Percentiles rank a stretch among this genome's conserved stretches.
These are phyloP conservation scores for Gonatopus flavifemur DNA, from an alignment of 1,140 invertebrate genomes.

Conservation along the genomic window DNA sequence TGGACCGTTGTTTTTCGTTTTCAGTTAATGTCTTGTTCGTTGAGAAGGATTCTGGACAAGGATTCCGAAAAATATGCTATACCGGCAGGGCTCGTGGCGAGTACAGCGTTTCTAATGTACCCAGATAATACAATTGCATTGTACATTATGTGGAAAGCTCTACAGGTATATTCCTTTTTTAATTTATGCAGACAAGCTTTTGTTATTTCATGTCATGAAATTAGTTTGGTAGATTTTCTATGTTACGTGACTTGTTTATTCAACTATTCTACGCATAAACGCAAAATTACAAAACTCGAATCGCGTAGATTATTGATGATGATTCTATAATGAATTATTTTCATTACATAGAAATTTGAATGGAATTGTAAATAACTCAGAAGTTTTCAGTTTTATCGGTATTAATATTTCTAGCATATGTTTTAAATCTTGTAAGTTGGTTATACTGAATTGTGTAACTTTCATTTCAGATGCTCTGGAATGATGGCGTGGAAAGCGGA, in stretches of 20 bases:
- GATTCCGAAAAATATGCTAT: slow-evolving; percentile 65
- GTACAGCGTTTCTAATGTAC: slow-evolving; percentile 65
- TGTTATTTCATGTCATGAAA: slow-evolving; percentile 1
- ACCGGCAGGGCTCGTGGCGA: slow-evolving; percentile 67
- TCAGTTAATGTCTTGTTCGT: slow-evolving; percentile 63
- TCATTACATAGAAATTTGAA: neutral
- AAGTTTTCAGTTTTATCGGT: no score
- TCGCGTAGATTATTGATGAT: neutral
- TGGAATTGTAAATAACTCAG: no score
- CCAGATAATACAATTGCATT: slow-evolving; percentile 69
- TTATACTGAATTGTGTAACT: no score
- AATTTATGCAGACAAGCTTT: slow-evolving; percentile 12
- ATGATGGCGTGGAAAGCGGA: slow-evolving; percentile 61
- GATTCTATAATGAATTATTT: neutral
- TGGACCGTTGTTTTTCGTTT: slow-evolving; percentile 9
- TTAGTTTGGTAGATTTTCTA: no score
- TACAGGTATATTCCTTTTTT: slow-evolving; percentile 61
- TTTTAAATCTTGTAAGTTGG: no score
- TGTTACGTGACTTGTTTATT: no score
- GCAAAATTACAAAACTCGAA: neutral
- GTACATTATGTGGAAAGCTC: slow-evolving; percentile 72
- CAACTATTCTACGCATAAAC: no score
- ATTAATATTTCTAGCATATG: no score
- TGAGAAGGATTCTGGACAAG: slow-evolving; percentile 60
- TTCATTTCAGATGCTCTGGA: slow-evolving; percentile 64